Percentiles rank a stretch among this genome's conserved stretches.
phyloP scores from a whole-genome alignment of 2,797 vertebrate species.

The Lagothrix lagotricha region DNA sequence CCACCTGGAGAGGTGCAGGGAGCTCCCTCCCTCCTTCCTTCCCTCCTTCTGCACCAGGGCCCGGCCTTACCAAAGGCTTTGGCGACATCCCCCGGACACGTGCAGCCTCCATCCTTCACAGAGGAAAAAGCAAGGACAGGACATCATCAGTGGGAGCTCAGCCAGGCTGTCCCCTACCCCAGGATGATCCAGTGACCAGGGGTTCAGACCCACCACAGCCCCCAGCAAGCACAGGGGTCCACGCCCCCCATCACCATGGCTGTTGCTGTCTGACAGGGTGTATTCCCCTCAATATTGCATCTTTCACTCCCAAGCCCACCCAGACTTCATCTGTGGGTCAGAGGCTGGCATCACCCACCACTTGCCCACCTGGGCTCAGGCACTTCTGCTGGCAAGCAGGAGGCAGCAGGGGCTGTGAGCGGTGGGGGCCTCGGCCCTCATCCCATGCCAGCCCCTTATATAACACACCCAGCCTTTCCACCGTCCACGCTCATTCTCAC shows the following conservation, averaged over 20 bases:
- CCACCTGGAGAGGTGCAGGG: not conserved
- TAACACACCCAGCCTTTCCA: not conserved
- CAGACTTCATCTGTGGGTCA: not conserved
- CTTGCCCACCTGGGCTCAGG: not conserved
- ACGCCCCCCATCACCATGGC: rapidly evolving
- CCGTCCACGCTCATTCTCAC: rapidly evolving
- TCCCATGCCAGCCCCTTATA: not conserved
- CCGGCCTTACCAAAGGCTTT: slow-evolving; percentile 96
- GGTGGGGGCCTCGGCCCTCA: not conserved
- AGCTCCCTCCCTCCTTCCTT: not conserved
- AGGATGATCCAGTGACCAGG: rapidly evolving
- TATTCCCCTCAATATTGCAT: rapidly evolving
- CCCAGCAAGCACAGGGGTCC: not conserved
- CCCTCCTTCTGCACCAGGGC: not conserved
- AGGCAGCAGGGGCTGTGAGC: not conserved
- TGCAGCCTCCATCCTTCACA: slow-evolving; percentile 96
- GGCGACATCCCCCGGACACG: slow-evolving; percentile 98
- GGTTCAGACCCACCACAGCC: not conserved
- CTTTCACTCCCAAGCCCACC: too few relatives aligned
- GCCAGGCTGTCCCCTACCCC: not conserved
- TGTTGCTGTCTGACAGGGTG: too few relatives aligned
- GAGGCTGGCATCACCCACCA: not conserved
- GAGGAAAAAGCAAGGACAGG: slow-evolving; percentile 56
- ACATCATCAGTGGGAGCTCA: not conserved
- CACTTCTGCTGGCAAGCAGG: not conserved